phyloP scores from a whole-genome alignment of 37 sponge, comb jelly and placozoan species.

The Spongilla lacustris region DNA sequence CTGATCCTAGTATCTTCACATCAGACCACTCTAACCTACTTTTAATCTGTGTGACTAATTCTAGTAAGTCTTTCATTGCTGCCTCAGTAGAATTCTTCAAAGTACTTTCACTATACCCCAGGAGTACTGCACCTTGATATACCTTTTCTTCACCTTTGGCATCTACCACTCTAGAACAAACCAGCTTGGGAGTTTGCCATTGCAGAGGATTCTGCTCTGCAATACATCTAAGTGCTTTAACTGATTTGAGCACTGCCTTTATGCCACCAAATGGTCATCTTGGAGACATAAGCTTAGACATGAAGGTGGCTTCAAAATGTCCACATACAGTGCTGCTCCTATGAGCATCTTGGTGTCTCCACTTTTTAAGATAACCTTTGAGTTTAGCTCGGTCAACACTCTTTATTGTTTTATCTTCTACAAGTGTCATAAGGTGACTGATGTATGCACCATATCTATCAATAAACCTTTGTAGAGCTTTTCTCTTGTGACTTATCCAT shows the following conservation, averaged over 20 bases:
- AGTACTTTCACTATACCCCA: background rate
- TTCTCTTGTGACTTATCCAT: conserved; percentile 57
- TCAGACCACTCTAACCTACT: background rate
- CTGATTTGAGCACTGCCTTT: conserved; percentile 16
- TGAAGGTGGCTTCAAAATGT: conserved; percentile 34
- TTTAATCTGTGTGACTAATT: background rate
- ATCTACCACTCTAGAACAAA: conserved; percentile 10
- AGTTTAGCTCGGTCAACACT: conserved; percentile 31
- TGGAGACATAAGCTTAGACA: conserved; percentile 34
- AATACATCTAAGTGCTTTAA: background rate
- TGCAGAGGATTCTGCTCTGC: conserved; percentile 16
- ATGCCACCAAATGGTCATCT: conserved; percentile 39
- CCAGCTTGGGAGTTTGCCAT: conserved; percentile 29
- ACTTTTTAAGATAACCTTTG: conserved; percentile 55
- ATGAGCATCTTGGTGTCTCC: conserved; percentile 39
- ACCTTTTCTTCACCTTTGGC: conserved; percentile 17
- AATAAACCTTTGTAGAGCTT: conserved; percentile 45
- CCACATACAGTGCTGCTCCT: conserved; percentile 57
- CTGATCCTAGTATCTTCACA: too few species aligned
- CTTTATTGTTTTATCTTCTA: conserved; percentile 19
- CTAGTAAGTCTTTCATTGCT: background rate
- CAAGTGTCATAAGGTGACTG: conserved; percentile 23
- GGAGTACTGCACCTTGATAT: conserved; percentile 5
- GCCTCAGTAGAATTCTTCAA: background rate
- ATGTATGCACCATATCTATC: conserved; percentile 59